Evolutionary conservation across 2,113 vertebrate genomes (phyloP).

Genomic region (Muntiacus muntjak): DNA sequence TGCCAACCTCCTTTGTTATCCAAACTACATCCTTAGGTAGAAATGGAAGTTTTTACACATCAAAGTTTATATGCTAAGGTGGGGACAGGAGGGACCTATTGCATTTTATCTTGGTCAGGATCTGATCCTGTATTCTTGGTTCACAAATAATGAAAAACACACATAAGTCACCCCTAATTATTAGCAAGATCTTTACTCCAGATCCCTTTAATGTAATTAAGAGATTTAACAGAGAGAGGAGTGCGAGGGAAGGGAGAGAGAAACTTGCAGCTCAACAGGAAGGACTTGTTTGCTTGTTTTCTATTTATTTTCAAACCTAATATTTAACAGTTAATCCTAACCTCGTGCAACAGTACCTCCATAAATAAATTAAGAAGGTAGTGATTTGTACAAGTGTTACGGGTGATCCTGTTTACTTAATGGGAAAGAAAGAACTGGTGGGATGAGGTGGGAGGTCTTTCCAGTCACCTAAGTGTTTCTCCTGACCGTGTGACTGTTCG

Average conservation of each 20-base stretch:
- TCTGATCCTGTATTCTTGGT: background rate
- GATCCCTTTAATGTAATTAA: slow-evolving; percentile 44
- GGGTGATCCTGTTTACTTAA: background rate
- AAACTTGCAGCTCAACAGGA: background rate
- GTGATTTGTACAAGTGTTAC: background rate
- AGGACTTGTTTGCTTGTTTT: slow-evolving; percentile 4
- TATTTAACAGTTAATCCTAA: slow-evolving; percentile 1
- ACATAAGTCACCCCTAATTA: slow-evolving; percentile 48
- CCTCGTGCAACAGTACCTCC: background rate
- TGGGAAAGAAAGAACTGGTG: background rate
- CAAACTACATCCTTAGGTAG: background rate
- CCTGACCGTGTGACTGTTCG: background rate
- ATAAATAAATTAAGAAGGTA: background rate
- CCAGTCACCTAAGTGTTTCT: background rate
- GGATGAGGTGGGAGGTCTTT: background rate
- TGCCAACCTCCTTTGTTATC: slow-evolving; percentile 12
- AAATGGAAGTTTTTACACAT: background rate
- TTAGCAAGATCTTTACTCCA: slow-evolving; percentile 14
- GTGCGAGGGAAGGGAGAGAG: background rate
- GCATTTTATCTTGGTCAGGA: background rate
- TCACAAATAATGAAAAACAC: slow-evolving; percentile 5
- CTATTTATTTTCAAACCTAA: slow-evolving; percentile 17
- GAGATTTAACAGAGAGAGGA: background rate
- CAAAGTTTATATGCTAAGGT: background rate
- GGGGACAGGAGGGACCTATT: background rate